Conservation (phyloP, 1,140 invertebrate species). For the Euschistus heros region DNA sequence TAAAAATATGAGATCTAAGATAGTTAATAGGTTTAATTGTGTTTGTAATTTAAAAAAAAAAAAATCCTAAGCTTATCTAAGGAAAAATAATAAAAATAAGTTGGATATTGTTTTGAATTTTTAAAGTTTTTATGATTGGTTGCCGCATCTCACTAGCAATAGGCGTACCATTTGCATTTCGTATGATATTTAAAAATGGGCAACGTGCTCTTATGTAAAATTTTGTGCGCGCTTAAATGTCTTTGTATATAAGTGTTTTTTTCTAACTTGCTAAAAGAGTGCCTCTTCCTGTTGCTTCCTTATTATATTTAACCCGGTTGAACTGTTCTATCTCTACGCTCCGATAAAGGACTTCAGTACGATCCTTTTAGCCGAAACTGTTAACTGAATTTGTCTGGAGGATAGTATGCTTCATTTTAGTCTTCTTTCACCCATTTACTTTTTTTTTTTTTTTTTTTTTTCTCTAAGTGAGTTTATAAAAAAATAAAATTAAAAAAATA, state of each 20-base stretch:
- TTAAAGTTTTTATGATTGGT: constrained; percentile 15
- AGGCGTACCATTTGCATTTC: constrained; percentile 29
- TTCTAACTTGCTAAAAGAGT: not conserved
- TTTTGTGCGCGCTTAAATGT: constrained; percentile 12
- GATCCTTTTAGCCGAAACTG: too few species aligned
- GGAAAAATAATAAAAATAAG: constrained; percentile 1
- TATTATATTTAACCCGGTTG: constrained; percentile 13
- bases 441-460: too few species aligned
- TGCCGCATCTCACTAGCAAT: constrained; percentile 8
- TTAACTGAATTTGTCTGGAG: too few species aligned
- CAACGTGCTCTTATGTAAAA: not conserved
- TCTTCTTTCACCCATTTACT: too few species aligned
- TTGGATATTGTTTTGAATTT: not conserved
- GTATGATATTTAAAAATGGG: constrained; percentile 19
- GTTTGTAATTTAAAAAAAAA: not conserved
- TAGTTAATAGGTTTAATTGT: not conserved
- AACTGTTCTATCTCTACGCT: not conserved
- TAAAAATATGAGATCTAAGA: not conserved
- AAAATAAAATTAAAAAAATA: too few species aligned
- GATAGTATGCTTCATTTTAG: too few species aligned
- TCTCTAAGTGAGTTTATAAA: too few species aligned
- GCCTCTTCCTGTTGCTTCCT: constrained; percentile 2
- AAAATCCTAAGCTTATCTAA: not conserved
- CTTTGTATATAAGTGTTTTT: constrained; percentile 9
- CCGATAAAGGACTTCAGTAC: too few species aligned